Conservation (phyloP, 2,113 vertebrate species). For the Blennius ocellaris region DNA sequence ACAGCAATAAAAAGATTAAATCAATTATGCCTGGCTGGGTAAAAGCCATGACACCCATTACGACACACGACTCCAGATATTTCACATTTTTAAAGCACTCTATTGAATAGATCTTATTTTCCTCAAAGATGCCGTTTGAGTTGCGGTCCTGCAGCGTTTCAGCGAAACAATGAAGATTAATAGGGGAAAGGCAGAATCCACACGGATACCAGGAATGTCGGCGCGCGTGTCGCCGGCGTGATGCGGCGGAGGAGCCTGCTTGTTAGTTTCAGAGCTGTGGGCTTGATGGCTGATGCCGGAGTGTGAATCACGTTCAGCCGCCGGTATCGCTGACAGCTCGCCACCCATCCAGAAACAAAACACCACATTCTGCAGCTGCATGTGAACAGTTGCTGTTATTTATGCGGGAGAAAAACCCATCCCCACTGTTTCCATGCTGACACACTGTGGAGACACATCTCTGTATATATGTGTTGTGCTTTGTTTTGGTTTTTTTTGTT, state of each 20-base stretch:
- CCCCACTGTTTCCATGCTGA: conserved; percentile 45
- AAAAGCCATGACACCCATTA: conserved; percentile 48
- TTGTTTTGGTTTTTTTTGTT: not conserved
- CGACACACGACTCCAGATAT: conserved; percentile 31
- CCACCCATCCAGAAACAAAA: conserved; percentile 59
- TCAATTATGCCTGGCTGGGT: conserved; percentile 37
- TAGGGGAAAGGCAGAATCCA: not conserved
- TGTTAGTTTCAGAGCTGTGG: conserved; percentile 51
- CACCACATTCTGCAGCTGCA: conserved; percentile 55
- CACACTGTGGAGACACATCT: conserved; percentile 31
- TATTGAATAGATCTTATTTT: conserved; percentile 12
- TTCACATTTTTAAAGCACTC: conserved; percentile 34
- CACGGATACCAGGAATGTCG: conserved; percentile 1
- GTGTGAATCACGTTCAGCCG: conserved; percentile 52
- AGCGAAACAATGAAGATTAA: conserved; percentile 9
- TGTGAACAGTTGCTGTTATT: conserved; percentile 53
- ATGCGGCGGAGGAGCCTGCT: conserved; percentile 42
- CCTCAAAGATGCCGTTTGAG: conserved; percentile 12
- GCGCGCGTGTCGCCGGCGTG: conserved; percentile 21
- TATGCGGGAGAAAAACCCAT: conserved; percentile 33
- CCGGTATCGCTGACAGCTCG: conserved; percentile 54
- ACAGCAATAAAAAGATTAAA: conserved; percentile 46
- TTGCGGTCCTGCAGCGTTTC: conserved; percentile 1
- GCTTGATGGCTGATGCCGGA: conserved; percentile 54
- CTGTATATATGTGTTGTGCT: not conserved